Conservation (phyloP, 2,113 vertebrate genomes). For the Arvicanthis niloticus region DNA sequence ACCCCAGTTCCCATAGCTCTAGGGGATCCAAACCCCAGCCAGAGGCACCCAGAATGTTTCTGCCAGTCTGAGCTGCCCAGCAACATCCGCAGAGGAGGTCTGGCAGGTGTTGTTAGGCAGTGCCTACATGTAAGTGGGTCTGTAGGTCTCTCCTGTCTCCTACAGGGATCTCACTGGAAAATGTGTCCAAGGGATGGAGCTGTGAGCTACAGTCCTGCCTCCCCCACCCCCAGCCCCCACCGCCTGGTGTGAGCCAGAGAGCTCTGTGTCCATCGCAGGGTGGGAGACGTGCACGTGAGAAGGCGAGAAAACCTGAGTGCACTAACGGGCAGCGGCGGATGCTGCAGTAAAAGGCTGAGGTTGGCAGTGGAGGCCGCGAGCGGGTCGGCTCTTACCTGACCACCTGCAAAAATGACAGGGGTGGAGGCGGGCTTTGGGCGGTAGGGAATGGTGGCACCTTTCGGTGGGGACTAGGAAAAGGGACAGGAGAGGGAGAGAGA, state of each 20-base stretch:
- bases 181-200: rapidly evolving
- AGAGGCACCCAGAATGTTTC: rapidly evolving
- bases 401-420: constrained; percentile 99
- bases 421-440: constrained; percentile 99
- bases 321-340: constrained; percentile 99
- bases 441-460: constrained; percentile 99
- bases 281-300: constrained; percentile 90
- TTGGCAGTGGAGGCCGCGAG: constrained; percentile 96
- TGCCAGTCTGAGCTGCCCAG: no score
- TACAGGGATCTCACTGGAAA: not conserved
- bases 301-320: constrained; percentile 98
- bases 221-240: rapidly evolving
- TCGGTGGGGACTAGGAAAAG: constrained; percentile 97
- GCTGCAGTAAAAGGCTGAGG: constrained; percentile 95
- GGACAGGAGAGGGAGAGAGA: constrained; percentile 92
- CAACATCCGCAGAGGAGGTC: not conserved
- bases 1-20: not conserved
- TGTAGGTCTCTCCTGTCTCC: not conserved
- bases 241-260: constrained; percentile 59
- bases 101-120: not conserved
- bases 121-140: not conserved
- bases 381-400: constrained; percentile 98
- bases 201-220: not conserved
- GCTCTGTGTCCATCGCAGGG: constrained; percentile 81
- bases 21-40: not conserved